Conservation (phyloP, 2,888 invertebrate species). For the Aspidapion aeneum region DNA sequence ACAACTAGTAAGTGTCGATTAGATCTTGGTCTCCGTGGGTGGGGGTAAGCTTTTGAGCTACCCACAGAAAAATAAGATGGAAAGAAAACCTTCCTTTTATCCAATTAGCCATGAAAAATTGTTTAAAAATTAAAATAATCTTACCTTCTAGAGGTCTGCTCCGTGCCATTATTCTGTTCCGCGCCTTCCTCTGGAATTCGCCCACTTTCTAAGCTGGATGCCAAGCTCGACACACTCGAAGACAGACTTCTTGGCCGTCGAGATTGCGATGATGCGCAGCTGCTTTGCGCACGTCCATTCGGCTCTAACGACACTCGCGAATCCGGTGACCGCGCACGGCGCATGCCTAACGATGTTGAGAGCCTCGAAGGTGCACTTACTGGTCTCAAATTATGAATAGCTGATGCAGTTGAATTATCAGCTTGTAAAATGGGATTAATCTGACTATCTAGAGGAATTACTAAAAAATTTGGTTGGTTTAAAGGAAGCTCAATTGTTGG, state of each 20-base stretch:
- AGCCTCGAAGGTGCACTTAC: constrained; percentile 44
- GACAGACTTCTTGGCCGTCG: constrained; percentile 44
- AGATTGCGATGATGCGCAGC: constrained; percentile 43
- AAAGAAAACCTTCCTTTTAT: no score
- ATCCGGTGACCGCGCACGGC: constrained; percentile 36
- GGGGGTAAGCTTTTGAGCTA: no score
- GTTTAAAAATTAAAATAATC: no score
- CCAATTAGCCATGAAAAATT: no score
- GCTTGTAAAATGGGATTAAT: no score
- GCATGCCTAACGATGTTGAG: constrained; percentile 18
- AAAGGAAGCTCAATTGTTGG: constrained; percentile 39
- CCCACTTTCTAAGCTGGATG: constrained; percentile 44
- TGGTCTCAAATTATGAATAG: constrained; percentile 35
- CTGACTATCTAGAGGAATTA: constrained; percentile 11
- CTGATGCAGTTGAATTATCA: constrained; percentile 48
- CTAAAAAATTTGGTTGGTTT: constrained; percentile 8
- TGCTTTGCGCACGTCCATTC: constrained; percentile 38
- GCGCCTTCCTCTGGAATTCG: constrained; percentile 24
- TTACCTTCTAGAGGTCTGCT: constrained; percentile 12
- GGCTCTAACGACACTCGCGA: constrained; percentile 37
- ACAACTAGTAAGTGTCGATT: no score
- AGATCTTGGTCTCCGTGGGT: no score
- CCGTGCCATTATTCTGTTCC: constrained; percentile 1
- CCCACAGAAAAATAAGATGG: no score
- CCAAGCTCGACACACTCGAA: constrained; percentile 45